Evolutionary conservation across 2,888 invertebrate species (phyloP).

Genomic region (Oscheius sp.): DNA sequence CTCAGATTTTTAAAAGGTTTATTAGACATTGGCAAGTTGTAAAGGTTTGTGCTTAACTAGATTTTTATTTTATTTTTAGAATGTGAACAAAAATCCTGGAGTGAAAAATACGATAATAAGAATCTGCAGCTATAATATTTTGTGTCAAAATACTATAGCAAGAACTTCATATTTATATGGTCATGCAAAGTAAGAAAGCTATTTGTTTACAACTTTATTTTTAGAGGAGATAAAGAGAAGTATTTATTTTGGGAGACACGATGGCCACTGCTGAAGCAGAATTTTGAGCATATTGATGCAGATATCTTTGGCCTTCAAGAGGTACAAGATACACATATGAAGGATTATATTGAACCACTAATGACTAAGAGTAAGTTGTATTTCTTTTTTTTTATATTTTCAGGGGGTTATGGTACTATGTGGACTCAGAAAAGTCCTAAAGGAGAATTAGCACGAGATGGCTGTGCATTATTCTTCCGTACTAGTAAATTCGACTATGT

Average conservation of each 20-base stretch:
- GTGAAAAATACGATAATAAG: constrained; percentile 1
- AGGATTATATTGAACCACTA: constrained; percentile 33
- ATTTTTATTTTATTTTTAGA: constrained; percentile 1
- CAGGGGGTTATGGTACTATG: constrained; percentile 38
- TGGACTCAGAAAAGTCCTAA: constrained; percentile 44
- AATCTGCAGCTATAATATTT: constrained; percentile 59
- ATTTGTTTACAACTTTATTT: not conserved
- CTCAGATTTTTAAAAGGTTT: not conserved
- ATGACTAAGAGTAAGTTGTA: constrained; percentile 34
- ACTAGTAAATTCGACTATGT: constrained; percentile 77
- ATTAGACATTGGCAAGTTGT: constrained; percentile 3
- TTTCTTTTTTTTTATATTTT: no score
- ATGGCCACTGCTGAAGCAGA: constrained; percentile 44
- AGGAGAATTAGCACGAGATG: constrained; percentile 79
- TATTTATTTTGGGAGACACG: constrained; percentile 53
- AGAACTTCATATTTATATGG: constrained; percentile 52
- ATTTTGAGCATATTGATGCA: constrained; percentile 49
- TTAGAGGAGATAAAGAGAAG: not conserved
- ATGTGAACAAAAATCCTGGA: not conserved
- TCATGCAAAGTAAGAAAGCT: constrained; percentile 39
- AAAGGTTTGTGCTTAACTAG: not conserved
- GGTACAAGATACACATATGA: constrained; percentile 42
- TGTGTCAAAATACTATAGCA: constrained; percentile 55
- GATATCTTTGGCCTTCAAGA: constrained; percentile 68
- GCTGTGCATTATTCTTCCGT: constrained; percentile 88